Conservation (phyloP, 64 coral and sea anemone genomes). For the Pocillopora damicornis region DNA sequence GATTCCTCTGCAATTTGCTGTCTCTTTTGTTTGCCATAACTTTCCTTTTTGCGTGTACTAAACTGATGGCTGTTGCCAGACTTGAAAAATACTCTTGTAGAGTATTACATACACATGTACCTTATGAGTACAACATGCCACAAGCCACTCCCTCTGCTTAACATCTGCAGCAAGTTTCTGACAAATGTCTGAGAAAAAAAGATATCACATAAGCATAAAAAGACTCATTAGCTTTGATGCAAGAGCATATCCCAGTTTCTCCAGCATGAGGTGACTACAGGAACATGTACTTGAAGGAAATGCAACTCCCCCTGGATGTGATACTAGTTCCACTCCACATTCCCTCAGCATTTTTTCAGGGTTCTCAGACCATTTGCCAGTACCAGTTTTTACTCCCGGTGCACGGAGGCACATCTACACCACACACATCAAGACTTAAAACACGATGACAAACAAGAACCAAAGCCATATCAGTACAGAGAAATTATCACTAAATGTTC, state of each 20-base stretch:
- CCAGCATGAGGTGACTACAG: no score
- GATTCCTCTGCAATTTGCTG: no score
- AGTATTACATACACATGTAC: constrained; percentile 11
- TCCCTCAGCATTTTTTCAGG: no score
- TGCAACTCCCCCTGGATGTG: no score
- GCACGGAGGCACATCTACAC: background rate
- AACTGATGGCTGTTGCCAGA: background rate
- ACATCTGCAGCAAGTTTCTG: constrained; percentile 94
- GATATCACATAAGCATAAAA: background rate
- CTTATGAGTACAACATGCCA: constrained; percentile 95
- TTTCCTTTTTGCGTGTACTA: background rate
- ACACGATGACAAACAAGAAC: background rate
- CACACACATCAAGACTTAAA: background rate
- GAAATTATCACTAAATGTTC: background rate
- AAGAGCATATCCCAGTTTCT: background rate
- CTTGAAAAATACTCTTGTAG: background rate
- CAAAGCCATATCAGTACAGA: no score
- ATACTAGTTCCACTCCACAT: no score
- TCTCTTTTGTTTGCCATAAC: no score
- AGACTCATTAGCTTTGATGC: background rate
- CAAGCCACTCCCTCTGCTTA: constrained; percentile 93
- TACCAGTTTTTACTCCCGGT: no score
- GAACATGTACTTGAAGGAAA: no score
- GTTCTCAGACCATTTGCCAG: no score
- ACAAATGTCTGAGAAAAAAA: constrained; percentile 80